Evolutionary conservation across 2,888 invertebrate genomes (phyloP).

Genomic region (Caenorhabditis drosophilae): DNA sequence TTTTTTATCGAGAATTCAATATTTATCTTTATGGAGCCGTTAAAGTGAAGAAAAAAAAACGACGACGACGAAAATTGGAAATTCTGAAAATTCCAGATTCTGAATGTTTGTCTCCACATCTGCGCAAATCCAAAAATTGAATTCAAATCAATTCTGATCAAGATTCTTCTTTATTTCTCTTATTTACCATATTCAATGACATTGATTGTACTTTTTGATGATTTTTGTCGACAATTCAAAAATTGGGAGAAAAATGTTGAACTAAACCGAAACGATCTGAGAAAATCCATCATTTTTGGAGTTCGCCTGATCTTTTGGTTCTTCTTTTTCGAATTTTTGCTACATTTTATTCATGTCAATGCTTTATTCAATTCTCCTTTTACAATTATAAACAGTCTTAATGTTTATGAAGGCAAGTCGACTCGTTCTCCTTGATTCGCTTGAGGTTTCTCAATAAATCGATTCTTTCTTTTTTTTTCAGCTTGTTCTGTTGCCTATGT

Average conservation of each 20-base stretch:
- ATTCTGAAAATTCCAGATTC: constrained; percentile 49
- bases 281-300: constrained; percentile 30
- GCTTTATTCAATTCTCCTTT: constrained; percentile 63
- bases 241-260: constrained; percentile 13
- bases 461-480: constrained; percentile 35
- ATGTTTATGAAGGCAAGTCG: constrained; percentile 62
- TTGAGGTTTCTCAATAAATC: background rate
- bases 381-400: constrained; percentile 51
- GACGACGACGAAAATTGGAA: too few species aligned
- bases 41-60: constrained; percentile 54
- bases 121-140: constrained; percentile 22
- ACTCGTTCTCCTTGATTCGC: constrained; percentile 10
- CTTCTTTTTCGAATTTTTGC: constrained; percentile 51
- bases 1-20: constrained; percentile 65
- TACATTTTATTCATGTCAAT: constrained; percentile 62
- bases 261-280: too few species aligned
- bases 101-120: constrained; percentile 56
- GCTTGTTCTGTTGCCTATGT: constrained; percentile 74
- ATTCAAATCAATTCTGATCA: constrained; percentile 5
- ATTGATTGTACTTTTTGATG: constrained; percentile 64
- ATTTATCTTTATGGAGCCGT: constrained; percentile 63
- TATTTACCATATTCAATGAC: constrained; percentile 63
- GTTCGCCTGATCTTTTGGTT: constrained; percentile 58
- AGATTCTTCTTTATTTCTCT: constrained; percentile 51
- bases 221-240: constrained; percentile 46